Base-by-base conservation (phyloP, 2,113 vertebrate genomes). In the Perca schrenkii region DNA sequence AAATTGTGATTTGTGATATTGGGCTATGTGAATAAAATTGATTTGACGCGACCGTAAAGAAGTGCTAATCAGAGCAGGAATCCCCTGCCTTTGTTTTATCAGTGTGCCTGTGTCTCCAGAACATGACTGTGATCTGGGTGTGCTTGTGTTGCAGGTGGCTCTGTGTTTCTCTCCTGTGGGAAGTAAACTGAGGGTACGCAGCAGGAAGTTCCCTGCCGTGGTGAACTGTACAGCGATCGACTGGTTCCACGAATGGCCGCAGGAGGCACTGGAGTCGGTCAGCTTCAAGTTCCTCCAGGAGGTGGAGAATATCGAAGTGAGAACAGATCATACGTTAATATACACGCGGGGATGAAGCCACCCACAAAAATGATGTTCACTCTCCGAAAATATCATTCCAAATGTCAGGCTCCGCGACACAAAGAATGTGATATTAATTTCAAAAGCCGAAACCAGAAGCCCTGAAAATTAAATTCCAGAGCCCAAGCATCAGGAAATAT, bases 201-300 rank as follows among this genome's bases (percentile, higher is more conserved):
- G 97, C 94, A 96, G 97, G 87, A 97, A 96, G 86, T 99, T 99
- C 81, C 98, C 98, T 0, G 97, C 98, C 0, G 94, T 99, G 53
- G 81, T 97, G 57, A 96, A 97, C 94, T 97, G 97, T 74, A 94
- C 95, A 0, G 94, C 96, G 0, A 97, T 98, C 0, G 87, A 98
- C 84, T 98, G 98, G 97, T 99, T 99, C 93, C 98, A 98, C 0
- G 96, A 96, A 49, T 99, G 98, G 98, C 98, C 98, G 0, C 95
- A 78, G 81, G 94, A 97, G 63, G 98, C 98, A 0, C 90, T 99
- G 6, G 96, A 99, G 93, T 98, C 97, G 0, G 97, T 99, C 93
- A 99, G 98, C 93, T 92, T 97, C 67, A 86, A 94, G 66, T 99
- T 99, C 87, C 93, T 99, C 11, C 93, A 95, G 64, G 96, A 96